These are phyloP conservation scores for Dorcus parallelipipedus DNA, from an alignment of 2,888 invertebrate species.

Conservation along the genomic window DNA sequence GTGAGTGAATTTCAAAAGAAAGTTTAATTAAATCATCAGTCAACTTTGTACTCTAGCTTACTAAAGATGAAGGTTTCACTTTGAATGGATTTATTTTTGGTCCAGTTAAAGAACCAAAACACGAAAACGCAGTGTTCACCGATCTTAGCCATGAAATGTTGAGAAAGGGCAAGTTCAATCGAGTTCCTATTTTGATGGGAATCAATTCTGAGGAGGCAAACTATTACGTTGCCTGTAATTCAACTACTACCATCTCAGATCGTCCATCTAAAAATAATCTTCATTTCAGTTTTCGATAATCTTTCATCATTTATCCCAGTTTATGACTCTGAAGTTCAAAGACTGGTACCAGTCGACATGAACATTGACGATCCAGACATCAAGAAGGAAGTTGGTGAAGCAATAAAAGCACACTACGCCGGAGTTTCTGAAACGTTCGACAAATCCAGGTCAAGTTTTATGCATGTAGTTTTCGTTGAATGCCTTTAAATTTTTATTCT, in stretches of 20 bases:
- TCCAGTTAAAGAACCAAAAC: conserved; percentile 1
- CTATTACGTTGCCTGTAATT: background rate
- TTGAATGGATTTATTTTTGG: conserved; percentile 5
- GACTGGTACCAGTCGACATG: no score
- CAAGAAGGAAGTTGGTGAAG: no score
- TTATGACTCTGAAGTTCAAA: no score
- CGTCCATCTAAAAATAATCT: no score
- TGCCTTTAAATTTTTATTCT: no score
- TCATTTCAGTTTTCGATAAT: no score
- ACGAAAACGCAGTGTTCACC: background rate
- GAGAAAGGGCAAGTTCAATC: conserved; percentile 1
- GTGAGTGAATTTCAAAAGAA: background rate
- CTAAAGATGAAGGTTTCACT: background rate
- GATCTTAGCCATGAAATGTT: conserved; percentile 4
- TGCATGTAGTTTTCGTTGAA: conserved; percentile 3
- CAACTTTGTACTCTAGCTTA: background rate
- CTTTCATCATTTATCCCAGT: no score
- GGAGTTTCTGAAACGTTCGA: no score
- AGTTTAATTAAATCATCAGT: background rate
- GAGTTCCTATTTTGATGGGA: conserved; percentile 5
- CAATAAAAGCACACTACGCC: no score
- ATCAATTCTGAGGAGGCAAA: background rate
- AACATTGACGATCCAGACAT: no score
- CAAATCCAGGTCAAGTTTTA: no score
- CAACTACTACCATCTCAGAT: background rate